Evolutionary conservation across 2,113 vertebrate species (phyloP).

Genomic region (Brachypodius melanocephalos): DNA sequence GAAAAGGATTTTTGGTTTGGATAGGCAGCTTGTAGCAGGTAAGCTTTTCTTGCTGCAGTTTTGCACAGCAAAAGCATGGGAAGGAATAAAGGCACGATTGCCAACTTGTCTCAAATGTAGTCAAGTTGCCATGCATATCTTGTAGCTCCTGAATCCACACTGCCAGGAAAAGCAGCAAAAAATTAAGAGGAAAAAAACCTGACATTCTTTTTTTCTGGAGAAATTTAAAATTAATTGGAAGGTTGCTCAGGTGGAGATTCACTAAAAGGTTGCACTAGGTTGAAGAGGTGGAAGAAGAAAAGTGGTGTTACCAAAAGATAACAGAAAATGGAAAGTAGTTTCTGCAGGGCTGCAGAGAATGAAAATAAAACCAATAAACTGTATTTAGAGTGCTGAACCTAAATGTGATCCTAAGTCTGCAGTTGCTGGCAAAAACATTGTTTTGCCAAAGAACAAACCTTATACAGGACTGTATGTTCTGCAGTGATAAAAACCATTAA

Average conservation of each 20-base stretch:
- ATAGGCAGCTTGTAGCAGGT: not conserved
- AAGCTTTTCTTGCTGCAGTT: not conserved
- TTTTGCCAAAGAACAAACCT: not conserved
- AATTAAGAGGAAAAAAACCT: not conserved
- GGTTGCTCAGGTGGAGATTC: not conserved
- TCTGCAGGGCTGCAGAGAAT: not conserved
- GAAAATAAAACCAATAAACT: not conserved
- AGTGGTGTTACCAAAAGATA: not conserved
- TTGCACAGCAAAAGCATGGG: not conserved
- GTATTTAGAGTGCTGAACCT: not conserved
- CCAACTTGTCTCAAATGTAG: not conserved
- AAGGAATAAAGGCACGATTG: not conserved
- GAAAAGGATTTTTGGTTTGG: not conserved
- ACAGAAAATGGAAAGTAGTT: not conserved
- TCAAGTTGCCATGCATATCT: not conserved
- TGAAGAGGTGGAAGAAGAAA: not conserved
- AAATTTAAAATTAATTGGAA: not conserved
- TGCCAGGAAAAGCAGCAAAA: not conserved
- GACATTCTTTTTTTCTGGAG: not conserved
- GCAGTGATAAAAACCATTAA: not conserved
- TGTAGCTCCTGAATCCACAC: not conserved
- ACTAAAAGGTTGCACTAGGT: not conserved
- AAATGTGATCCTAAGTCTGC: not conserved
- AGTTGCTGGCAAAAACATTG: not conserved
- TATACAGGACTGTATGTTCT: not conserved